These are phyloP conservation scores for Pseudeuparius sepicola DNA, from an alignment of 2,888 invertebrate genomes.

Conservation along the genomic window DNA sequence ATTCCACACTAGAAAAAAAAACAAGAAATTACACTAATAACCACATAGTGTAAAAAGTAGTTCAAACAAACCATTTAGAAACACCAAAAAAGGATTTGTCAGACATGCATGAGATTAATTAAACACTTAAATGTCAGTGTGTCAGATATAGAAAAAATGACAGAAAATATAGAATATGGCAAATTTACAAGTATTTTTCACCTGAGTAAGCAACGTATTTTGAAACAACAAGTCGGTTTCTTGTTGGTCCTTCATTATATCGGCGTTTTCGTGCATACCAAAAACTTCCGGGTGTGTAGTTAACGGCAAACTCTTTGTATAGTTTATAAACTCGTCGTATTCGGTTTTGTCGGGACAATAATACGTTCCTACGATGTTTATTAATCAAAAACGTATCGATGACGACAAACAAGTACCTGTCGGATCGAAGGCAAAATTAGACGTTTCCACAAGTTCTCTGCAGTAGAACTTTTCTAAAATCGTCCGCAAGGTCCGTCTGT, in stretches of 20 bases:
- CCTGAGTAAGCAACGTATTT: slow-evolving; percentile 71
- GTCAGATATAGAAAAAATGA: no score
- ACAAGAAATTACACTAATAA: slow-evolving; percentile 3
- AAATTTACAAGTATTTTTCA: no score
- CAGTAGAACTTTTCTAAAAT: slow-evolving; percentile 74
- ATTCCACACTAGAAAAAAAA: background rate
- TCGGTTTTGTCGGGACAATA: slow-evolving; percentile 63
- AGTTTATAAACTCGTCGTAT: slow-evolving; percentile 58
- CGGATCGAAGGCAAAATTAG: slow-evolving; percentile 58
- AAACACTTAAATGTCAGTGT: no score
- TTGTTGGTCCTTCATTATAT: slow-evolving; percentile 83
- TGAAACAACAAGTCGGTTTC: slow-evolving; percentile 69
- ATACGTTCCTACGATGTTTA: slow-evolving; percentile 48
- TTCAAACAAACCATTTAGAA: no score
- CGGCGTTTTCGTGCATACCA: slow-evolving; percentile 88
- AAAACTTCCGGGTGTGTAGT: slow-evolving; percentile 77
- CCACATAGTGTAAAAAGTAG: no score
- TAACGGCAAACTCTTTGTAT: slow-evolving; percentile 60
- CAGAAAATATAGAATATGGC: no score
- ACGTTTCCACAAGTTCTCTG: slow-evolving; percentile 51
- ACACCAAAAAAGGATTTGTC: no score
- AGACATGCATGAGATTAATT: no score
- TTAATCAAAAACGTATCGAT: background rate
- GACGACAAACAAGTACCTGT: slow-evolving; percentile 39
- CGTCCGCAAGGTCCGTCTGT: slow-evolving; percentile 75